phyloP scores from a whole-genome alignment of 2,113 vertebrate genomes.

The Pardalotus punctatus region DNA sequence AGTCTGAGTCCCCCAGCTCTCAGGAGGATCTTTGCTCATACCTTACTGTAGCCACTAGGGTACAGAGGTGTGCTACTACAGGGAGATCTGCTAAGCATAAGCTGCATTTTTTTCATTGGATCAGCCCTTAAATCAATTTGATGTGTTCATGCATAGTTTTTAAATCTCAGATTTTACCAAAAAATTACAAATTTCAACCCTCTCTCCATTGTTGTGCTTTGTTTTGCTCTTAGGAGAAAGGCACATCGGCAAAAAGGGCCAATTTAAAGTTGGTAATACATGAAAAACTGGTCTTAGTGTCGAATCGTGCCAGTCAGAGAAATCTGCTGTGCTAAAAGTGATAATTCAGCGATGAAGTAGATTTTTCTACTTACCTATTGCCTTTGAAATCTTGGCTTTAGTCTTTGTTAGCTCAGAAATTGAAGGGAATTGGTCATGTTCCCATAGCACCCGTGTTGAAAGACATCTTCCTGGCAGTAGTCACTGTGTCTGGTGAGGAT shows the following conservation, averaged over 20 bases:
- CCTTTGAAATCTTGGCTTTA: background rate
- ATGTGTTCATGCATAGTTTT: background rate
- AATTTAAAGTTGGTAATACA: background rate
- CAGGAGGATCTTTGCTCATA: background rate
- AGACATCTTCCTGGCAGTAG: conserved; percentile 2
- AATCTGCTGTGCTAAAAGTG: background rate
- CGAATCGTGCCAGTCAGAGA: background rate
- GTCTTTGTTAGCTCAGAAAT: background rate
- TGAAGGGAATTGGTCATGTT: background rate
- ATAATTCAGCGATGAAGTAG: background rate
- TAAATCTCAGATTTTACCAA: background rate
- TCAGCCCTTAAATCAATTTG: background rate
- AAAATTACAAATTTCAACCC: background rate
- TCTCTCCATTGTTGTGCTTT: background rate
- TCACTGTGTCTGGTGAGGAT: conserved; percentile 12
- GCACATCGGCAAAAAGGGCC: background rate
- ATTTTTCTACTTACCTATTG: conserved; percentile 11
- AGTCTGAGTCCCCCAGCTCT: background rate
- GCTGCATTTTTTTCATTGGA: background rate
- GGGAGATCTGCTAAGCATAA: background rate
- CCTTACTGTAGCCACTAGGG: background rate
- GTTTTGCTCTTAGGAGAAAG: background rate
- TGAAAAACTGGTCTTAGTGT: background rate
- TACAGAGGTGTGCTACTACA: background rate
- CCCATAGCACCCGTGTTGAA: background rate